Evolutionary conservation across 2,797 vertebrate genomes (phyloP), one percentile per base, ranked within the genome.

Genomic region (Coreius guichenoti): DNA sequence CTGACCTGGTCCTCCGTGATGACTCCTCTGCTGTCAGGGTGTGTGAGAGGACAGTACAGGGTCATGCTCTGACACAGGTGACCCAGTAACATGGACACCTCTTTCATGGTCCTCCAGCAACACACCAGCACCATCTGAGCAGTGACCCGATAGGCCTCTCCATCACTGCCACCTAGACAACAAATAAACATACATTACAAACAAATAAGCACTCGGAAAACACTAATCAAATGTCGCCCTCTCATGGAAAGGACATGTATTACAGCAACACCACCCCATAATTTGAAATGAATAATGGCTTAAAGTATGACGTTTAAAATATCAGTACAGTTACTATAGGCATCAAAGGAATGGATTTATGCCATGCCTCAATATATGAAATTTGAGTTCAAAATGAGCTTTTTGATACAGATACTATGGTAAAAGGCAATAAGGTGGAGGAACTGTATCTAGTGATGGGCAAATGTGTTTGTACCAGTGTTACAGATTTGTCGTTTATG

Each of bases 71-170:
- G 97, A 92, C 98, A 99, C 87, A 98, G 91, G 4, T 96, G 94
- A 68, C 98, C 98, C 8, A 99, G 91, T 84, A 99, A 95, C 92
- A 99, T 95, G 89, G 97, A 96, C 39, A 98, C 96, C 91, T 99
- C 98, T 94, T 99, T 99, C 98, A 99, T 98, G 88, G 96, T 98
- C 92, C 98, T 95, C 98, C 98, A 99, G 90, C 98, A 99, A 88
- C 98, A 99, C 0, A 99, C 96, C 86, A 99, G 95, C 83, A 99
- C 97, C 97, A 98, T 98, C 89, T 99, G 98, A 88, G 98, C 98
- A 0, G 98, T 99, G 91, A 98, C 97, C 1, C 97, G 95, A 94
- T 96, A 97, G 0, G 90, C 89, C 86, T 96, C 95, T 1, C 87
- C 89, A 33, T 86, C 80, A 68, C 69, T 81, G 29, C 81, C 89